Base-by-base conservation (phyloP, 2,888 invertebrate genomes). In the Brachyptera putata region DNA sequence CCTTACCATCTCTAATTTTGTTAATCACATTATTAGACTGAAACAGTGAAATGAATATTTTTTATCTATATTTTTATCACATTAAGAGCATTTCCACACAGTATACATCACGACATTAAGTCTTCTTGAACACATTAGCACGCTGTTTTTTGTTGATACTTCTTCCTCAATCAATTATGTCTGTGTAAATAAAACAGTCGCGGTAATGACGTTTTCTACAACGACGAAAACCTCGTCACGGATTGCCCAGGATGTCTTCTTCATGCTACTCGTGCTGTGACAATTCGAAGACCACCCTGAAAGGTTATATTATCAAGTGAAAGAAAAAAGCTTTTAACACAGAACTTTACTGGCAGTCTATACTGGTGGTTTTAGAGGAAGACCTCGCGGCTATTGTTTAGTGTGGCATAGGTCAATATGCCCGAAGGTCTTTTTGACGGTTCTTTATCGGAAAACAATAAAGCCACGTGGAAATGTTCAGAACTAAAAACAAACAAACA, bases 281-380 rank as follows among this genome's bases (percentile, higher is more conserved):
- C 34, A 53, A 53, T 53, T 53, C 18, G 18, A 21, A 22, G 53
- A 53, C 53, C 53, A 53, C 53, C 53, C 53, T 53, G 36, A 22
- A 4, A 22, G 53, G 21, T 53, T 16, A n/a, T 11, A 21, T 9
- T 11, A n/a, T 1, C 3, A 3, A 5, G 7, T 24, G 7, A 3
- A 46, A 21, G 46, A 5, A 46, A 46, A 46, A 46, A 46, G 24
- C 46, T 46, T 46, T 43, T 18, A 43, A 14, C 43, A 21, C 21
- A 16, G 43, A 14, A 43, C 21, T 21, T 11, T 46, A 46, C 14
- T 21, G n/a, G 4, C 41, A 2, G 21, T 41, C 5, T 41, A 16
- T 11, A 18, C 21, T 41, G 7, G 41, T 18, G 9, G 41, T 21
- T 3, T 9, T 3, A 16, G n/a, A 37, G 13, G 16, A 37, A 16